phyloP scores from a whole-genome alignment of 1,140 invertebrate species.

The Papilio dardanus region DNA sequence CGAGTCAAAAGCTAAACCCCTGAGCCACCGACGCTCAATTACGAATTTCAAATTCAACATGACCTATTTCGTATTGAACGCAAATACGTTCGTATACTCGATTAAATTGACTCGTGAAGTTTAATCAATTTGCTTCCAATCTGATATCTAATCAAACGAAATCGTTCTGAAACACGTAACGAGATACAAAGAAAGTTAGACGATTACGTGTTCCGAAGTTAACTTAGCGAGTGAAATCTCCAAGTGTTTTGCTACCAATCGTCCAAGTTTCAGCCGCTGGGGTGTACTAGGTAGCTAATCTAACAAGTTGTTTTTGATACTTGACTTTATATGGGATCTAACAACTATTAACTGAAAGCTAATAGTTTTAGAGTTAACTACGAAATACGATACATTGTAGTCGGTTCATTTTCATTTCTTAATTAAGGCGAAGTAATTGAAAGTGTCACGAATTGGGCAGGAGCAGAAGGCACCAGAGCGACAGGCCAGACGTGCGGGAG shows the following conservation, averaged over 20 bases:
- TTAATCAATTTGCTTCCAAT: constrained; percentile 30
- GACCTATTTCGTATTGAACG: neutral
- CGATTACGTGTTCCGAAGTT: constrained; percentile 23
- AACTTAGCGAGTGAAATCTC: constrained; percentile 12
- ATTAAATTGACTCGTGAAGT: constrained; percentile 5
- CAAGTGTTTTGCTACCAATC: neutral
- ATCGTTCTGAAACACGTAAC: constrained; percentile 30
- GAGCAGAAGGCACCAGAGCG: too few species aligned
- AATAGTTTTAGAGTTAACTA: too few species aligned
- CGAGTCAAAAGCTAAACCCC: too few species aligned
- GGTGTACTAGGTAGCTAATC: neutral
- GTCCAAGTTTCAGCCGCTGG: neutral
- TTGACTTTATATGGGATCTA: neutral
- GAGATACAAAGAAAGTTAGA: constrained; percentile 30
- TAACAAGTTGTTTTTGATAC: neutral
- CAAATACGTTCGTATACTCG: neutral
- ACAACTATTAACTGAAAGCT: neutral
- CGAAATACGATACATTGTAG: too few species aligned
- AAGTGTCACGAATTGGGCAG: too few species aligned
- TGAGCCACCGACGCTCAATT: too few species aligned
- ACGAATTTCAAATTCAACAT: neutral
- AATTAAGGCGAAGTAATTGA: too few species aligned
- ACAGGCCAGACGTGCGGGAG: too few species aligned
- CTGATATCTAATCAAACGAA: constrained; percentile 30
- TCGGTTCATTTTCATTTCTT: too few species aligned